Conservation (phyloP, 2,888 invertebrate genomes). For the Micoletzkya japonica region DNA sequence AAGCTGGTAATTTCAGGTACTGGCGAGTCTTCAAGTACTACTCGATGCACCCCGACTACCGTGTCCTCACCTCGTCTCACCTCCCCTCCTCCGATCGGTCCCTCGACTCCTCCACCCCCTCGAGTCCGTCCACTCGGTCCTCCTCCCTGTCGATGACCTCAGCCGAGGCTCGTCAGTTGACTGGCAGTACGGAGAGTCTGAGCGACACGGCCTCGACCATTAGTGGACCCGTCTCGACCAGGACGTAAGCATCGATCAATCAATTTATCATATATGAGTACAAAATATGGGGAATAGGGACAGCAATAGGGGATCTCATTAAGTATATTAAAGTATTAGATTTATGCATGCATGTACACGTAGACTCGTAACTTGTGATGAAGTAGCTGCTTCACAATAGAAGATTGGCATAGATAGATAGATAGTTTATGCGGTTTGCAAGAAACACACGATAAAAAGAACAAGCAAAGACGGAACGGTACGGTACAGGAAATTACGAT, state of each 20-base stretch:
- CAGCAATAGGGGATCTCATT: too few species aligned
- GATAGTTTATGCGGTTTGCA: too few species aligned
- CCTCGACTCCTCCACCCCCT: not conserved
- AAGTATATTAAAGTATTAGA: too few species aligned
- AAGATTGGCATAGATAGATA: too few species aligned
- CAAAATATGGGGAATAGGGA: too few species aligned
- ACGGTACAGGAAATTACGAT: too few species aligned
- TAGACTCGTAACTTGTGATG: too few species aligned
- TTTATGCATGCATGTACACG: too few species aligned
- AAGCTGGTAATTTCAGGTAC: conserved; percentile 16
- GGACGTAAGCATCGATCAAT: not conserved
- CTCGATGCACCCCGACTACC: conserved; percentile 16
- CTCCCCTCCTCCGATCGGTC: not conserved
- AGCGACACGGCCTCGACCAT: not conserved
- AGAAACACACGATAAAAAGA: too few species aligned
- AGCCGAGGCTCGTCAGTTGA: conserved; percentile 2
- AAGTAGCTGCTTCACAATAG: too few species aligned
- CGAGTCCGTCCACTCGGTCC: not conserved
- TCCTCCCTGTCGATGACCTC: not conserved
- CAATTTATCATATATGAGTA: not conserved
- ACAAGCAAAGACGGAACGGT: too few species aligned
- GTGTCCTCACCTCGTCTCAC: conserved; percentile 13
- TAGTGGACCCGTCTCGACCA: not conserved
- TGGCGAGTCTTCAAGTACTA: conserved; percentile 27
- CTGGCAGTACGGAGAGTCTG: not conserved